Base-by-base conservation (phyloP, 2,888 invertebrate genomes). In the Thymelicus lineola region DNA sequence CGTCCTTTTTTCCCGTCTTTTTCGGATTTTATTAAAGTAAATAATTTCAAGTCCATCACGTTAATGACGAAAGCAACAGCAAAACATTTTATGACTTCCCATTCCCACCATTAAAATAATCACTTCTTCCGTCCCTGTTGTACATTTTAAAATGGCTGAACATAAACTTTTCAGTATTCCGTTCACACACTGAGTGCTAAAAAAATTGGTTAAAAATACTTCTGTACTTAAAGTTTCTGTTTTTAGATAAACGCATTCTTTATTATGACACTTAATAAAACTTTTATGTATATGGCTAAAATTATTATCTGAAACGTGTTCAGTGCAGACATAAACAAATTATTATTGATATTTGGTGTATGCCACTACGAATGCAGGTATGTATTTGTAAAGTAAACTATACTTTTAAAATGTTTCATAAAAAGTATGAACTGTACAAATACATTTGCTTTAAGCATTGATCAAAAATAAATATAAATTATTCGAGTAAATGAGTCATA, bases 101-200 rank as follows among this genome's bases (percentile, higher is more conserved):
- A 85, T 82, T 86, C 82, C 81, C 81, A 85, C 90, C 91, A 91
- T 91, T 91, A 91, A 88, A 89, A 89, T 91, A 91, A 91, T 91
- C 86, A 88, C 90, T 86, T 86, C 83, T 83, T 79, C 79, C 83
- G 83, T 79, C 79, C 80, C 80, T 80, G 85, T 82, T 85, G 84
- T 80, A 82, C 86, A 84, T 87, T 87, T 86, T 80, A 83, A 82
- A 81, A 83, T 81, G 79, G 71, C 68, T 68, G 72, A 73, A 72
- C 69, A 71, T 74, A 72, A 73, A 73, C 70, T 71, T 74, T 71
- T 72, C 58, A 57, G 65, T 53, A 69, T 74, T 73, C 55, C 67
- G 45, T 73, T 68, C 66, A 72, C 64, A 71, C 66, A 74, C 68
- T 71, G 71, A 73, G 71, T 71, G 57, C 70, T 50, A 61, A 28